Evolutionary conservation across 2,113 vertebrate genomes (phyloP).

Genomic region (Chamaetylas fuelleborni): DNA sequence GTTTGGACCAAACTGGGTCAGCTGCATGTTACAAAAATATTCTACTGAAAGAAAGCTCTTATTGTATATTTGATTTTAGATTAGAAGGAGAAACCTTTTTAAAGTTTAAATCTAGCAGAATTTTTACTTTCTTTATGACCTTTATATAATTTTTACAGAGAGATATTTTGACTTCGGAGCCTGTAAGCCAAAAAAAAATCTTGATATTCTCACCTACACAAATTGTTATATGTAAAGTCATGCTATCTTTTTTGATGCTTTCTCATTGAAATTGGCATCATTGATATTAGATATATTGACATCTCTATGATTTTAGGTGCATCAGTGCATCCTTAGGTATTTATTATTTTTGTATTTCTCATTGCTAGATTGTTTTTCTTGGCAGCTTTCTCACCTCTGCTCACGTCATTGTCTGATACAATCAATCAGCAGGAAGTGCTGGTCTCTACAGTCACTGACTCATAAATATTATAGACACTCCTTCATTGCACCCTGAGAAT

Average conservation of each 20-base stretch:
- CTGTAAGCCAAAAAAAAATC: not conserved
- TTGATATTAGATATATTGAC: not conserved
- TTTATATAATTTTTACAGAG: not conserved
- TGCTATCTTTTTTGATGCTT: not conserved
- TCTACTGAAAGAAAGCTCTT: not conserved
- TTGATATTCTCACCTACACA: not conserved
- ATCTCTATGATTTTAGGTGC: not conserved
- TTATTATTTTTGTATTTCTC: not conserved
- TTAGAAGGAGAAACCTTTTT: not conserved
- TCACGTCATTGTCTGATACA: not conserved
- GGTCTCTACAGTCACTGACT: not conserved
- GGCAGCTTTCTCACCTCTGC: not conserved
- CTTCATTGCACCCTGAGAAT: not conserved
- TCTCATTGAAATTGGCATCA: not conserved
- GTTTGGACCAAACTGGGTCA: not conserved
- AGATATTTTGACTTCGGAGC: not conserved
- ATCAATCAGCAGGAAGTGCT: constrained; percentile 23
- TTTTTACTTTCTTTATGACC: not conserved
- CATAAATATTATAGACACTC: constrained; percentile 2
- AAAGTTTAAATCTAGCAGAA: not conserved
- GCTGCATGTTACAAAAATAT: not conserved
- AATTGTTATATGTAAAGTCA: not conserved
- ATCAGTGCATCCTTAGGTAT: not conserved
- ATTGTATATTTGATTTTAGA: not conserved
- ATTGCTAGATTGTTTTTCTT: not conserved